These are phyloP conservation scores for Rhamnusium bicolor DNA, from an alignment of 2,888 invertebrate genomes.

Conservation along the genomic window DNA sequence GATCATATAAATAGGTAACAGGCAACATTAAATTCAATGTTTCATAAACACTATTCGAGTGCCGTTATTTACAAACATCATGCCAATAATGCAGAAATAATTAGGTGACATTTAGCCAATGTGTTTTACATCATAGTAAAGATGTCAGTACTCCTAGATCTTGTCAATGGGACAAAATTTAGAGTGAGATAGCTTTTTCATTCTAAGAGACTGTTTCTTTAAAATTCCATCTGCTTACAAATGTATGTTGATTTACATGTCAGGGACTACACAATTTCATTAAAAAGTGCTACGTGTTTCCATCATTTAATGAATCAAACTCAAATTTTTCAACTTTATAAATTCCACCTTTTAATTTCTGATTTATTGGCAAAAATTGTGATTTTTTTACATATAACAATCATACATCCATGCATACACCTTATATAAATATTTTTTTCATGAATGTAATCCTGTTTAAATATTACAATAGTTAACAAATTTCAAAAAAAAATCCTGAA, in stretches of 20 bases:
- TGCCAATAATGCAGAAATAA: constrained; percentile 23
- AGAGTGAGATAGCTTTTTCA: too few species aligned
- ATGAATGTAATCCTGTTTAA: constrained; percentile 40
- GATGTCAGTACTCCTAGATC: too few species aligned
- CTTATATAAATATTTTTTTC: constrained; percentile 47
- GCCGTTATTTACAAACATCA: constrained; percentile 58
- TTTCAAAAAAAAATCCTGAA: constrained; percentile 48
- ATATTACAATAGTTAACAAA: background rate
- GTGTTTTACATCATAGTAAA: background rate
- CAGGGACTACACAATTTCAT: background rate
- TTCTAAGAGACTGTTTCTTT: too few species aligned
- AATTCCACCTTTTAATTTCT: constrained; percentile 10
- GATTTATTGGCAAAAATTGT: constrained; percentile 27
- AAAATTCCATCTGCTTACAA: background rate
- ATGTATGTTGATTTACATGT: background rate
- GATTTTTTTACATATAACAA: constrained; percentile 45
- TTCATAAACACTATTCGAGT: constrained; percentile 61
- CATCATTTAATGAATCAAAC: background rate
- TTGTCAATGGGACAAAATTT: too few species aligned
- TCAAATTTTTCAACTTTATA: background rate
- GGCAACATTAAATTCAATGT: constrained; percentile 61
- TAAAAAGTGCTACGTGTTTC: background rate
- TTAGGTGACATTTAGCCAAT: background rate
- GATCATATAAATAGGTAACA: constrained; percentile 59
- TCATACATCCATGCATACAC: constrained; percentile 52